These are phyloP conservation scores for Argyresthia goedartella DNA, from an alignment of 2,888 invertebrate genomes.

Conservation along the genomic window DNA sequence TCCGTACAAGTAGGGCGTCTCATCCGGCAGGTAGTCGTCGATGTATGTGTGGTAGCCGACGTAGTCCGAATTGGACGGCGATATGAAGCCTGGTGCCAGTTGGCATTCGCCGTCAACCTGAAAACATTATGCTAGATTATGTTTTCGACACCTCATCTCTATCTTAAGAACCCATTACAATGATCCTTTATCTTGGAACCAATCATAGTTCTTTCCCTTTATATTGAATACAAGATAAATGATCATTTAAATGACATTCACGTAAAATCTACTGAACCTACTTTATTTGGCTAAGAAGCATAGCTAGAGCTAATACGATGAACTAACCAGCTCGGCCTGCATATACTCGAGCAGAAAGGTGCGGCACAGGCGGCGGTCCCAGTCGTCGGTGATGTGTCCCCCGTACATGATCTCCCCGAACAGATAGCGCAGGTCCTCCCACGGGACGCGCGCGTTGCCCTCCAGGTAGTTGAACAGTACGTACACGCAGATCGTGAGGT, in stretches of 20 bases:
- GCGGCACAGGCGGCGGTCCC: conserved; percentile 90
- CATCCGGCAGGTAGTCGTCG: conserved; percentile 87
- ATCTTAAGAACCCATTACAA: too few species aligned
- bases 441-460: conserved; percentile 88
- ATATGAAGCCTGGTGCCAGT: conserved; percentile 86
- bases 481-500: conserved; percentile 92
- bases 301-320: too few species aligned
- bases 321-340: conserved; percentile 81
- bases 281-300: too few species aligned
- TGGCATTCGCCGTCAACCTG: conserved; percentile 87
- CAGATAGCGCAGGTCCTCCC: conserved; percentile 94
- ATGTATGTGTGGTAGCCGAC: conserved; percentile 89
- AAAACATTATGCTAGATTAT: background rate
- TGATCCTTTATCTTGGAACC: too few species aligned
- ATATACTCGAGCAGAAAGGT: conserved; percentile 90
- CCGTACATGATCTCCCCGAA: conserved; percentile 99
- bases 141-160: too few species aligned
- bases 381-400: conserved; percentile 97
- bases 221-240: too few species aligned
- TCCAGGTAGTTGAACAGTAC: conserved; percentile 93
- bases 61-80: conserved; percentile 92
- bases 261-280: too few species aligned
- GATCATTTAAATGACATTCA: background rate
- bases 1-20: conserved; percentile 92
- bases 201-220: too few species aligned